Base-by-base conservation (phyloP, 64 coral and sea anemone species). In the Stichodactyla mertensii region DNA sequence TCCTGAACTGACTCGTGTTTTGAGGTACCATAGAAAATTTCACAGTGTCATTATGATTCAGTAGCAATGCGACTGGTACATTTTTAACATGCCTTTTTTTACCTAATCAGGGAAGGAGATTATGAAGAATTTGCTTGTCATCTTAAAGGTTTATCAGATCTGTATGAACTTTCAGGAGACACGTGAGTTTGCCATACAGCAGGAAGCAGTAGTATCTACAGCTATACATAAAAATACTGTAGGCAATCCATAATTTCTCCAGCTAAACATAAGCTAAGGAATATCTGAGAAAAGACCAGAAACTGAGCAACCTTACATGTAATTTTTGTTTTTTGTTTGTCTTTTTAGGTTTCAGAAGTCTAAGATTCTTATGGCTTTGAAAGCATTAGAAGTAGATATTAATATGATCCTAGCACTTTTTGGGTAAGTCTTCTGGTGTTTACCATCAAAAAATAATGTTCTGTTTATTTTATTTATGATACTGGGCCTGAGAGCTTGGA, bases 121-220 rank as follows among this genome's bases (percentile, higher is more conserved):
- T 98, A 98, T 90, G 87, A 94, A 52, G 95, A 98, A 78, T 98
- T 98, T 90, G 83, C 90, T 16, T 89, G 85, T 28, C 95, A 98
- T 86, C 86, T 98, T 20, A 82, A 92, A 78, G 95, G 95, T 62
- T 69, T 98, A 55, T 94, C 92, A 80, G 93, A 98, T 70, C 80
- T 98, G 55, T 98, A 98, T 67, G 89, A 86, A 74, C 77, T 98
- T 0, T 94, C 95, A 27, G 92, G 92, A 56, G 92, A 98, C 52
- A 89, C 89, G 95, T 98, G 77, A 92, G 95, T 92, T 82, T 28
- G 66, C 11, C 51, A 86, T 18, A 64, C 36, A 13, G 28, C 10
- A 45, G 16, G 51, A 18, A 22, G n/a, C 59, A 16, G 16, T 13
- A 61, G 14, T 61, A 16, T 31, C 28, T 31, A 31, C 28, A 31